Percentiles rank a stretch among this genome's conserved stretches.
These are phyloP conservation scores for Zoroaster sp. DNA, from an alignment of 53 echinoderm and acorn worm genomes.

Conservation along the genomic window DNA sequence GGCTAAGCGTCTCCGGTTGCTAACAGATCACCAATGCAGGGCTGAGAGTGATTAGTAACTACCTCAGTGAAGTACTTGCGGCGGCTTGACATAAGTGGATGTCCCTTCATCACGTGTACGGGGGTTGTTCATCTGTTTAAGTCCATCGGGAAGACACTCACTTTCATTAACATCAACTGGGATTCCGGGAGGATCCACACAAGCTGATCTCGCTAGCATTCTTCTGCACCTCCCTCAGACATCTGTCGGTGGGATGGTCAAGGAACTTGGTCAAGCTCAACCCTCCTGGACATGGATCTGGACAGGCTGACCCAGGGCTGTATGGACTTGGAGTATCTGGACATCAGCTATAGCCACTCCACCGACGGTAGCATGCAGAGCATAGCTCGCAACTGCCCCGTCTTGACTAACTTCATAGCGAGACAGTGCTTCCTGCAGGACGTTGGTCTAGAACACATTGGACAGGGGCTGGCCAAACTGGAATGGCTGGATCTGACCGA, in stretches of 20 bases:
- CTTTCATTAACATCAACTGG: constrained; percentile 54
- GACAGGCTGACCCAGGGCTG: constrained; percentile 52
- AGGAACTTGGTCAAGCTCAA: constrained; percentile 57
- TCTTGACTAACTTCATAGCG: constrained; percentile 15
- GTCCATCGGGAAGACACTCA: constrained; percentile 32
- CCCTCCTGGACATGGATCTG: constrained; percentile 45
- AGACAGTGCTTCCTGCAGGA: constrained; percentile 66
- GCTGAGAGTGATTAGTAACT: constrained; percentile 60
- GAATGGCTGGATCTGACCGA: constrained; percentile 62
- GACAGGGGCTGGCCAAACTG: constrained; percentile 32
- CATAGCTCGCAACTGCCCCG: constrained; percentile 41
- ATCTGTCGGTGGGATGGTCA: constrained; percentile 61
- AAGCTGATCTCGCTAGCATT: constrained; percentile 40
- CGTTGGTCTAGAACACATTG: constrained; percentile 11
- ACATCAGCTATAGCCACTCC: constrained; percentile 62
- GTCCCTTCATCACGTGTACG: constrained; percentile 68
- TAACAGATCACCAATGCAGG: constrained; percentile 70
- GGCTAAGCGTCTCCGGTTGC: constrained; percentile 58
- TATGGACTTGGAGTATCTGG: constrained; percentile 42
- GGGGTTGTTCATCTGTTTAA: constrained; percentile 69
- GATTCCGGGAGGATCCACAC: constrained; percentile 48
- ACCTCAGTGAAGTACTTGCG: constrained; percentile 28
- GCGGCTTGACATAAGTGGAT: constrained; percentile 72
- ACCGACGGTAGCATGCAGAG: constrained; percentile 25
- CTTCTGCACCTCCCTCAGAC: constrained; percentile 49